Base-by-base conservation (phyloP, 1,140 invertebrate species). In the Amyelois transitella region DNA sequence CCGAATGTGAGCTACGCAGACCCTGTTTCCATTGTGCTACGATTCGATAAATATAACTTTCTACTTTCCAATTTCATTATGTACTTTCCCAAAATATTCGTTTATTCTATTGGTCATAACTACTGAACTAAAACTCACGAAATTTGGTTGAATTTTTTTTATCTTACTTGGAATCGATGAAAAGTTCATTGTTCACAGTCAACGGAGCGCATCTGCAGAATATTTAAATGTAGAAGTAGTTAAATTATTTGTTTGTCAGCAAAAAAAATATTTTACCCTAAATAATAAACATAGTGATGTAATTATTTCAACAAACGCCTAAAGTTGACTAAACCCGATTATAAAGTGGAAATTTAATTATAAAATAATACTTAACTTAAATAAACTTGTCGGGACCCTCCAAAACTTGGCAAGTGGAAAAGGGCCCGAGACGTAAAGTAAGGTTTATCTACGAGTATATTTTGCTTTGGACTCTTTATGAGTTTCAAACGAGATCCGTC, bases 401-500 rank as follows among this genome's bases (percentile, higher is more conserved):
- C 69, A 72, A 75, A 86, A 85, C 69, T 84, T 78, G 69, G 73
- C 78, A 85, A 86, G 81, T 83, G 77, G 80, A 77, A 72, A 75
- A 81, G 79, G 77, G 70, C 70, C 72, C 62, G 68, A 74, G 80
- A 84, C 81, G 81, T 87, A 86, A 85, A 85, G 70, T 76, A 80
- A 81, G 75, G 74, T 77, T 83, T 84, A 88, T 88, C 82, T 88
- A 86, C 73, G 64, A 74, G 73, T 77, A 80, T 83, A 86, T 86
- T 87, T 86, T 86, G 82, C 79, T 84, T 85, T 77, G 82, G 82
- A 86, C 79, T 83, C 79, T 87, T 86, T 87, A 88, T 88, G 84
- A 86, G 81, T 86, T 86, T 77, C 69, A 77, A 88, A 86, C 80
- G 85, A 83, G 82, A 85, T 83, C 77, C 82, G 82, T 88, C 85